Evolutionary conservation across 1,140 invertebrate genomes (phyloP).

Genomic region (Neelides sp.): DNA sequence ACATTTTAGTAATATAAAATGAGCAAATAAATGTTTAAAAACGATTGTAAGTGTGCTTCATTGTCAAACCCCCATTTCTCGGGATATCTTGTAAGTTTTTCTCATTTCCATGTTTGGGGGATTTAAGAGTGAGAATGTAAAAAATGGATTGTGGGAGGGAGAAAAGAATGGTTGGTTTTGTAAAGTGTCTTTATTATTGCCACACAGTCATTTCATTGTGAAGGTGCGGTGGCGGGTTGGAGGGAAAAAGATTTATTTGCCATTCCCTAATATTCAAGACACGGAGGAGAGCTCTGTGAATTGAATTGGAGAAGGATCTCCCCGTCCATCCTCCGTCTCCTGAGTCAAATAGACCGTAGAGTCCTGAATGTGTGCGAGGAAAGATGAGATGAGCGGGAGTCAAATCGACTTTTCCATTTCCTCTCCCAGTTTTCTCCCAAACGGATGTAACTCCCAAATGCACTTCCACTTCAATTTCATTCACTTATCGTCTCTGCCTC

Average conservation of each 20-base stretch:
- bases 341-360: not conserved
- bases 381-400: not conserved
- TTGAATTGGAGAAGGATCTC: constrained; percentile 19
- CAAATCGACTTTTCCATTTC: constrained; percentile 26
- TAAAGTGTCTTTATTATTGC: no score
- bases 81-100: no score
- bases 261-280: constrained; percentile 17
- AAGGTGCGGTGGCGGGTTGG: not conserved
- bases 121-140: no score
- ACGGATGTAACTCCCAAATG: constrained; percentile 18
- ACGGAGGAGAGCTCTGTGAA: constrained; percentile 16
- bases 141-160: no score
- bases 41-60: no score
- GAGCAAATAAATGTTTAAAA: no score
- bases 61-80: no score
- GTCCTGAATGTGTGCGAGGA: not conserved
- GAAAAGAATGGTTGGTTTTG: no score
- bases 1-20: no score
- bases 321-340: constrained; percentile 1
- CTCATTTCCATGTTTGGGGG: no score
- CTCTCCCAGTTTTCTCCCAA: constrained; percentile 3
- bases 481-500: constrained; percentile 17
- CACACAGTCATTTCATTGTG: no score
- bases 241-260: not conserved
- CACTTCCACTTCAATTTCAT: constrained; percentile 24